Base-by-base conservation (phyloP, 2,888 invertebrate species). In the Rhamphomyia laevipes region DNA sequence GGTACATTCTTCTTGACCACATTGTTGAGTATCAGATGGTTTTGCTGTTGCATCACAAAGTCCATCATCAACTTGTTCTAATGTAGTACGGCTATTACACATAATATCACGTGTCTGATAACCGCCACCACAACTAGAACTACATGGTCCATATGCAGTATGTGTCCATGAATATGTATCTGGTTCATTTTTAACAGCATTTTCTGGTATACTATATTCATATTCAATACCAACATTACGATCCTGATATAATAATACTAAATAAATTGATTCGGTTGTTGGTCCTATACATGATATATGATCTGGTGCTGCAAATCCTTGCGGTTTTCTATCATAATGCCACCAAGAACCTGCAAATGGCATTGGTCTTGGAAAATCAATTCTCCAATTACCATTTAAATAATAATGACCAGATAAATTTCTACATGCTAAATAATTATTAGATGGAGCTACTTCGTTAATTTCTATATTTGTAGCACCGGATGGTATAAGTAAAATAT, bases 371-470 rank as follows among this genome's bases (percentile, higher is more conserved):
- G 93, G 91, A 65, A 90, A 90, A 71, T 93, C 90, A 62, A 97
- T 92, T 63, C 86, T 81, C 84, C 91, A 94, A 66, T 93, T 85
- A 2, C 96, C 96, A 69, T 97, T 97, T 46, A 97, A 73, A 65
- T 91, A 92, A 67, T 87, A 97, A 58, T 86, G 77, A 4, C 86
- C 87, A 43, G 82, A 76, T 48, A 80, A 75, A 67, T 91, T 90
- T 55, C 92, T 79, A 45, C 95, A 76, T 6, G 94, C 95, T 84
- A 67, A 75, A 70, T 93, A 95, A 72, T 96, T 96, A 63, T 84
- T 89, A 0, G 94, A 90, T 2, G 88, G 80, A 40, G 73, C 72
- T 3, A 79, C 66, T 75, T 97, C 96, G 57, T 77, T 75, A 48
- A 97, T 81, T 15, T 74, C 67, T 57, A 97, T 87, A 62, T 87